Conservation (phyloP, 1,140 invertebrate genomes). For the Trachymyrmex septentrionalis region DNA sequence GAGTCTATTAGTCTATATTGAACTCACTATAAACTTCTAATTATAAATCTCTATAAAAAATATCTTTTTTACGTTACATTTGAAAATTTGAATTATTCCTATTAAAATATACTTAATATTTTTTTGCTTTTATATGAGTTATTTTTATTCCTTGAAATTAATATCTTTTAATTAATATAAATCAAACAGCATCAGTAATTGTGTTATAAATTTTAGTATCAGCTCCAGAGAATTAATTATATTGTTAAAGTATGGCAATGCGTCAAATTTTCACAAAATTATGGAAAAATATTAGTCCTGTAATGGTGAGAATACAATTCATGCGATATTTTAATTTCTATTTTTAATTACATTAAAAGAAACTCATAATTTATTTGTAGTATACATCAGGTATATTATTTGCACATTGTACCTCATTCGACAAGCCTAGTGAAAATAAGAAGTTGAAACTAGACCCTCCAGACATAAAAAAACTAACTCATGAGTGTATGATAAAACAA, state of each 20-base stretch:
- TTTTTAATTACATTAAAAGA: constrained; percentile 20
- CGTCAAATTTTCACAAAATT: constrained; percentile 63
- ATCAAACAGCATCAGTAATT: no score
- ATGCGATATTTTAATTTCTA: constrained; percentile 5
- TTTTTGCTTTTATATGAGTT: no score
- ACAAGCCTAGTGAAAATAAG: constrained; percentile 72
- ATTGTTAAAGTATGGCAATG: constrained; percentile 65
- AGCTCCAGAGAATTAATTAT: no score
- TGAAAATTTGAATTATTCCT: no score
- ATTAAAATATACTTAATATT: no score
- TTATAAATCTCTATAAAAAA: no score
- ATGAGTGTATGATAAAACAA: constrained; percentile 83
- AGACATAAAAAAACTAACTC: constrained; percentile 78
- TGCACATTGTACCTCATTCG: constrained; percentile 66
- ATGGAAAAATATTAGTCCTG: constrained; percentile 60
- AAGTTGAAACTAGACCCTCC: constrained; percentile 76
- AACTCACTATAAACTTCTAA: no score
- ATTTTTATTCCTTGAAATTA: no score
- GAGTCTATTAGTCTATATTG: no score
- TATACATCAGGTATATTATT: constrained; percentile 71
- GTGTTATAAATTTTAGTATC: no score
- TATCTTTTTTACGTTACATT: no score
- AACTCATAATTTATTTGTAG: constrained; percentile 66
- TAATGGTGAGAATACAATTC: constrained; percentile 65
- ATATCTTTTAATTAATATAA: no score